phyloP scores from a whole-genome alignment of 2,113 vertebrate species.

The Nycticorax nycticorax region DNA sequence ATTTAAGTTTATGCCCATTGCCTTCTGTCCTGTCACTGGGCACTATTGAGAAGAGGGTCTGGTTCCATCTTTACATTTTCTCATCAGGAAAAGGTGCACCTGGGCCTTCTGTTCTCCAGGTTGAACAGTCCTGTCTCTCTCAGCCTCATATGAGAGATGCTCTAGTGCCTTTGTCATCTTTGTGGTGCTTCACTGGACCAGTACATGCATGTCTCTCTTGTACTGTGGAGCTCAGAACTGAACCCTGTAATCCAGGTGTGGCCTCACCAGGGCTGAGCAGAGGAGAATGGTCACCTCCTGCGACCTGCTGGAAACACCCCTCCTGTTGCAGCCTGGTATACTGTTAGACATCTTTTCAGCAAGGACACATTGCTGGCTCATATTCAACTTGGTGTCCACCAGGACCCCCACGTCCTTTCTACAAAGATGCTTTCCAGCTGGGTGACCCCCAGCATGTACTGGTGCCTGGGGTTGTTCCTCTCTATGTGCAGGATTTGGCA shows the following conservation, averaged over 20 bases:
- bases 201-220: no score
- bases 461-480: background rate
- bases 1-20: background rate
- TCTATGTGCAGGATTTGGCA: background rate
- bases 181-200: no score
- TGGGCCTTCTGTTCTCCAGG: background rate
- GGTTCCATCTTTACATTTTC: background rate
- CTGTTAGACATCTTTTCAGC: background rate
- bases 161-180: no score
- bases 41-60: background rate
- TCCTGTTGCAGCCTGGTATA: background rate
- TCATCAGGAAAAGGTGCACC: background rate
- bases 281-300: no score
- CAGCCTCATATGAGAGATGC: no score
- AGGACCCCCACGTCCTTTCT: background rate
- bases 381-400: background rate
- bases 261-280: no score
- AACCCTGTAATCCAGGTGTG: no score
- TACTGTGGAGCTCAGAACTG: no score
- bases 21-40: background rate
- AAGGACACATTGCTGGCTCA: background rate
- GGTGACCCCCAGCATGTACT: accelerated
- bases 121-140: background rate
- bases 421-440: background rate
- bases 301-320: background rate